These are phyloP conservation scores for Sebastes diploproa DNA, from an alignment of 2,797 vertebrate species.

Conservation along the genomic window DNA sequence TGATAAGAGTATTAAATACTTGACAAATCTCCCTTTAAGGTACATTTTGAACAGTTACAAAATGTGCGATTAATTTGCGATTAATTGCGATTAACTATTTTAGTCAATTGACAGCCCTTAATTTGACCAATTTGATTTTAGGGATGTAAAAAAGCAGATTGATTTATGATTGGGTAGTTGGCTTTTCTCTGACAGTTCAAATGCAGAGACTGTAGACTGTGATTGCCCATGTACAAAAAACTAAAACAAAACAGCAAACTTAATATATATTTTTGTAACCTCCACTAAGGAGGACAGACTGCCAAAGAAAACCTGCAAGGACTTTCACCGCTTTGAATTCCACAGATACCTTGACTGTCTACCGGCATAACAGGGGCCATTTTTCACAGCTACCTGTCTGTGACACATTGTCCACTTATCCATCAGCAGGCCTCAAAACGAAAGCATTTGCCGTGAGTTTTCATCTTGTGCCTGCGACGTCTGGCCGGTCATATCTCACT, in stretches of 20 bases:
- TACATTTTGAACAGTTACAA: no score
- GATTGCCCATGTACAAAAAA: not conserved
- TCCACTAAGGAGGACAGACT: slow-evolving; percentile 31
- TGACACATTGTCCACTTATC: slow-evolving; percentile 75
- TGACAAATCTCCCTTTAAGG: no score
- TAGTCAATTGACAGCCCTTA: not conserved
- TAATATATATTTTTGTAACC: slow-evolving; percentile 14
- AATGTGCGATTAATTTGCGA: not conserved
- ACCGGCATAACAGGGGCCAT: slow-evolving; percentile 61
- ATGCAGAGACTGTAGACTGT: not conserved
- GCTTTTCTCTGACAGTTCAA: not conserved
- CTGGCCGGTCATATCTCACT: slow-evolving; percentile 34
- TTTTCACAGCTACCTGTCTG: slow-evolving; percentile 73
- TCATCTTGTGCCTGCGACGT: slow-evolving; percentile 47
- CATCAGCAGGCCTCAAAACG: slow-evolving; percentile 62
- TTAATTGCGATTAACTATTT: not conserved
- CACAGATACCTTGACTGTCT: slow-evolving; percentile 67
- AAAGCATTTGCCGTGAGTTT: slow-evolving; percentile 69
- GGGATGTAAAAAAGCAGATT: not conserved
- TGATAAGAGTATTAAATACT: no score
- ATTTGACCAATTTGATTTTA: not conserved
- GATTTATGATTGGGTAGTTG: not conserved
- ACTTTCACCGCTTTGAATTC: slow-evolving; percentile 68
- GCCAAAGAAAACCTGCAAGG: slow-evolving; percentile 48
- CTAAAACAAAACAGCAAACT: not conserved